Evolutionary conservation across 2,113 vertebrate species (phyloP).

Genomic region (Crotalus helleri): DNA sequence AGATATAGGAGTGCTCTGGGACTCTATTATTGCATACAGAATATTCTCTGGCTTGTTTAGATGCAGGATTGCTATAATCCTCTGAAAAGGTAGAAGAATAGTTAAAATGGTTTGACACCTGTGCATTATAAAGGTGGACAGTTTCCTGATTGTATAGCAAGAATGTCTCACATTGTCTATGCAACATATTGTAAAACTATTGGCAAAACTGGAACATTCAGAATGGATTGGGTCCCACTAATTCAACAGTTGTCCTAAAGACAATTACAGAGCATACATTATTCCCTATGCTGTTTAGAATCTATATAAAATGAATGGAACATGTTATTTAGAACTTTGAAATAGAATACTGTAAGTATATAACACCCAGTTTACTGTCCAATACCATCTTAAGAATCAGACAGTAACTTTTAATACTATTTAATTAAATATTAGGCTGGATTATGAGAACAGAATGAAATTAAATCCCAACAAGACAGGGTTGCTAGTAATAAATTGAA

Average conservation of each 20-base stretch:
- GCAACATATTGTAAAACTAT: background rate
- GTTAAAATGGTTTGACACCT: no score
- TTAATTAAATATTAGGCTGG: background rate
- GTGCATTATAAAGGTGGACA: no score
- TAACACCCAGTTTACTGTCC: background rate
- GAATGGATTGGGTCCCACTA: background rate
- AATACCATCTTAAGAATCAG: background rate
- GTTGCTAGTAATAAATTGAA: background rate
- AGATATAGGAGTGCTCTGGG: background rate
- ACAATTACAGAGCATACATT: background rate
- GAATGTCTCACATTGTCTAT: no score
- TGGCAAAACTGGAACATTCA: no score
- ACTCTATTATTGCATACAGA: background rate
- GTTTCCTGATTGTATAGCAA: no score
- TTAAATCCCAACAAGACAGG: background rate
- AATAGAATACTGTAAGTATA: background rate
- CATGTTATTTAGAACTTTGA: background rate
- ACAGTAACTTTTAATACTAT: background rate
- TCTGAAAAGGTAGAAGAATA: background rate
- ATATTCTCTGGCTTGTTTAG: background rate
- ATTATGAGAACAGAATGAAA: background rate
- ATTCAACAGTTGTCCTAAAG: background rate
- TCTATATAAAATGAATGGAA: background rate
- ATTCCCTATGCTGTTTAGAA: background rate
- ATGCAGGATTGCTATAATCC: background rate